Percentiles rank a stretch among this genome's conserved stretches.
These are phyloP conservation scores for Eristalinus sepulchralis DNA, from an alignment of 2,888 invertebrate species.

Conservation along the genomic window DNA sequence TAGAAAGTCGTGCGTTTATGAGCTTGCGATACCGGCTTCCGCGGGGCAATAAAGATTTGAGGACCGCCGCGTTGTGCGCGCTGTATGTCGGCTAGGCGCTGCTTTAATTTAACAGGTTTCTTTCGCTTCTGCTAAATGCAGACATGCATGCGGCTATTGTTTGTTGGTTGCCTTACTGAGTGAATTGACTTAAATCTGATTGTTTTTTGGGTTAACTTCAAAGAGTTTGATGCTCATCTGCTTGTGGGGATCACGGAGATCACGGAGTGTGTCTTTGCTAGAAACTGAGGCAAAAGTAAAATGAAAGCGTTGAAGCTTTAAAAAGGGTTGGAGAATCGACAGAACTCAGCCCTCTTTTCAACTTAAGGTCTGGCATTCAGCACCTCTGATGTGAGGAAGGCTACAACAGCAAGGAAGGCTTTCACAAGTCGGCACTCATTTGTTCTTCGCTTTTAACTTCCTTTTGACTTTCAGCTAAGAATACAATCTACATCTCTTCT, in stretches of 20 bases:
- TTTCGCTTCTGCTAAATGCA: background rate
- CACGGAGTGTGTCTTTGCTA: too few species aligned
- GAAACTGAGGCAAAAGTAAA: too few species aligned
- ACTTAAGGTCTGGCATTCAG: too few species aligned
- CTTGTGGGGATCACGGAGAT: background rate
- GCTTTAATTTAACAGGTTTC: background rate
- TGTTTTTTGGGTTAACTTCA: background rate
- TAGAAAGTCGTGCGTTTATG: constrained; percentile 45
- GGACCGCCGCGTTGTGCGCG: background rate
- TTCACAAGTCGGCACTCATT: too few species aligned
- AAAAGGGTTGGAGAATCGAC: too few species aligned
- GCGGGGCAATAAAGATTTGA: constrained; percentile 5
- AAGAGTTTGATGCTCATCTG: background rate
- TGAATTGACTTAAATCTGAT: background rate
- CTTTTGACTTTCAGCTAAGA: too few species aligned
- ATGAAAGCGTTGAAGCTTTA: too few species aligned
- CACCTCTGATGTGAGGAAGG: too few species aligned
- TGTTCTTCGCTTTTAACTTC: too few species aligned
- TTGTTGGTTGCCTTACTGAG: background rate
- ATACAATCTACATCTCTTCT: too few species aligned
- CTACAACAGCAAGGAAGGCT: too few species aligned
- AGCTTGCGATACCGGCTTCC: constrained; percentile 6
- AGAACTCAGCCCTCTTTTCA: too few species aligned
- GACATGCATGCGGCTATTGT: background rate
- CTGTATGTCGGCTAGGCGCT: background rate